Base-by-base conservation (phyloP, 2,113 vertebrate genomes). In the Hucho hucho region DNA sequence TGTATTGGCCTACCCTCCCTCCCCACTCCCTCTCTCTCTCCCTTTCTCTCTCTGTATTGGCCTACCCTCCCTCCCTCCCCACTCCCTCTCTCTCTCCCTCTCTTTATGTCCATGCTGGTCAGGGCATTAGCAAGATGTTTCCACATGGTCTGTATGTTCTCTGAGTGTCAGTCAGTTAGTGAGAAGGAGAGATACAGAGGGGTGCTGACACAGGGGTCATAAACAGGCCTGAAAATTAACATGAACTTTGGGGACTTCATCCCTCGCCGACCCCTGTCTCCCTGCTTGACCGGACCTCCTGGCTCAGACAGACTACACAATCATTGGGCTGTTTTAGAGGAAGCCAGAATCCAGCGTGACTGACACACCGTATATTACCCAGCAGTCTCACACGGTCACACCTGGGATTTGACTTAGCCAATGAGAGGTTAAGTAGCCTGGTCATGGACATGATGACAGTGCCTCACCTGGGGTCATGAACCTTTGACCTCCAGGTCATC, bases 371-470 rank as follows among this genome's bases (percentile, higher is more conserved):
- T 81, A 90, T 89, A 87, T 89, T 83, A 83, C 72, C 80, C 85
- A 4, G 80, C 84, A 4, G 81, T 67, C 79, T 86, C 87, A 89
- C 32, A 32, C 6, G 1, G 32, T 32, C 32, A 32, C 91, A 92
- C 92, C 91, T 93, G 90, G 89, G 84, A 91, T 90, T 89, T 86
- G 83, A 89, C 83, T 92, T 88, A 86, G 82, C 79, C 84, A 87
- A 89, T 89, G 81, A 79, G 83, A 80, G 88, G 89, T 92, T 92
- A 92, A 93, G 81, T 89, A 86, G 75, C 86, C 77, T 73, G 87
- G 86, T 89, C 87, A 87, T 65, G 85, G 87, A 88, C 84, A 80
- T 73, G 88, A 89, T 91, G 90, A 92, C 91, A 91, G 84, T 82
- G 83, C 83, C 87, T 90, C 86, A 90, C 91, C 90, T 91, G 86